Conservation (phyloP, 2,888 invertebrate species). For the Chloroclysta siterata region DNA sequence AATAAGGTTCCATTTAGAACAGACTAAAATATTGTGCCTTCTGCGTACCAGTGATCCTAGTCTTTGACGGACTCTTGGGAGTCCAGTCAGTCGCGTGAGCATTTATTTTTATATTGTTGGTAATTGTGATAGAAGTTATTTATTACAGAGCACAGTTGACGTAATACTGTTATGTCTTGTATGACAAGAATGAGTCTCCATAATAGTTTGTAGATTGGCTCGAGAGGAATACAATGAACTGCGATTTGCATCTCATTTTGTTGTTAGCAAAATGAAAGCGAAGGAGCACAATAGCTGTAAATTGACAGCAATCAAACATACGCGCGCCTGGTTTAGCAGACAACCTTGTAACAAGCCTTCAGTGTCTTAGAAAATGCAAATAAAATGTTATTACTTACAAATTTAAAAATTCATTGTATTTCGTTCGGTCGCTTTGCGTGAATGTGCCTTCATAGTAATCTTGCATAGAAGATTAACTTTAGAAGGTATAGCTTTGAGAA, state of each 20-base stretch:
- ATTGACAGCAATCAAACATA: neutral
- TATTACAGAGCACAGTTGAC: slow-evolving; percentile 62
- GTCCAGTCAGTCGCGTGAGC: slow-evolving; percentile 77
- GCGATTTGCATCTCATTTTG: slow-evolving; percentile 29
- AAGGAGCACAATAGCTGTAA: neutral
- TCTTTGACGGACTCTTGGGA: slow-evolving; percentile 64
- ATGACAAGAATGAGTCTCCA: slow-evolving; percentile 57
- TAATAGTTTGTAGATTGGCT: slow-evolving; percentile 48
- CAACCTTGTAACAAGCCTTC: neutral
- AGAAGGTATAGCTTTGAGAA: slow-evolving; percentile 67
- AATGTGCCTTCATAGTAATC: slow-evolving; percentile 77
- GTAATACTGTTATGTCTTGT: slow-evolving; percentile 58
- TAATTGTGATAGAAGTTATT: slow-evolving; percentile 65
- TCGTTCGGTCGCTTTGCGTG: slow-evolving; percentile 51
- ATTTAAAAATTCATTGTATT: slow-evolving; percentile 40
- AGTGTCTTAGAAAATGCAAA: neutral
- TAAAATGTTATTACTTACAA: too few species aligned
- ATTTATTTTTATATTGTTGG: slow-evolving; percentile 83
- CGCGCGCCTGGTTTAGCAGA: neutral
- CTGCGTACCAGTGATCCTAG: slow-evolving; percentile 80
- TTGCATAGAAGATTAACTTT: slow-evolving; percentile 75
- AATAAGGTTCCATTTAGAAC: slow-evolving; percentile 18
- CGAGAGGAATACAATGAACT: slow-evolving; percentile 47
- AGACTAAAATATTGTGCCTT: slow-evolving; percentile 69
- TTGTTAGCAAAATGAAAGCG: slow-evolving; percentile 3